A percentile compares a stretch with the other conserved stretches of the same genome.
phyloP scores from a whole-genome alignment of 2,797 vertebrate genomes.

The Prunella strophiata region DNA sequence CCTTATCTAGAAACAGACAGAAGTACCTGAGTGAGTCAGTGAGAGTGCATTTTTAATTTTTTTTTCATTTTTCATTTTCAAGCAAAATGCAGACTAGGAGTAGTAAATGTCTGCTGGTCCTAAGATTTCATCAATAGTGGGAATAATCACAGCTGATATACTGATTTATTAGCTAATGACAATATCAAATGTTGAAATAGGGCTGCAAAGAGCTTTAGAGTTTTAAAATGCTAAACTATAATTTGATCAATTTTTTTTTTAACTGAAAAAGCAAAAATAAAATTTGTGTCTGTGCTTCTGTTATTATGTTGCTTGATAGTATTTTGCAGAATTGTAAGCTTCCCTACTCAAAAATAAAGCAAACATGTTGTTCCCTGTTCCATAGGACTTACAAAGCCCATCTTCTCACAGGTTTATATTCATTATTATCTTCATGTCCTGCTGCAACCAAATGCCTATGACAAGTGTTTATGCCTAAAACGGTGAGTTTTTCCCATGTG shows the following conservation, averaged over 20 bases:
- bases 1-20: neutral
- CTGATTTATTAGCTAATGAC: neutral
- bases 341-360: accelerated
- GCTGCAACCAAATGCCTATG: neutral
- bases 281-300: neutral
- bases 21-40: neutral
- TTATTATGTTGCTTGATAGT: neutral
- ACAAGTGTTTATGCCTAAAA: neutral
- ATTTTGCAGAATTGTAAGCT: neutral
- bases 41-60: neutral
- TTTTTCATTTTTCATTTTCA: neutral
- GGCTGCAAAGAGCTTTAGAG: neutral
- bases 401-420: neutral
- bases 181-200: neutral
- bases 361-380: neutral
- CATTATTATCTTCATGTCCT: neutral
- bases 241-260: neutral
- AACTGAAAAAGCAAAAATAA: neutral
- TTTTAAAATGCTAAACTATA: neutral
- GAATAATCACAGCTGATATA: neutral
- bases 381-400: neutral
- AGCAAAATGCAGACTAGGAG: neutral
- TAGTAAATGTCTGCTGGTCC: neutral
- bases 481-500: accelerated
- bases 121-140: neutral